Conservation (phyloP, 2,797 vertebrate species). For the Sphaeramia orbicularis region DNA sequence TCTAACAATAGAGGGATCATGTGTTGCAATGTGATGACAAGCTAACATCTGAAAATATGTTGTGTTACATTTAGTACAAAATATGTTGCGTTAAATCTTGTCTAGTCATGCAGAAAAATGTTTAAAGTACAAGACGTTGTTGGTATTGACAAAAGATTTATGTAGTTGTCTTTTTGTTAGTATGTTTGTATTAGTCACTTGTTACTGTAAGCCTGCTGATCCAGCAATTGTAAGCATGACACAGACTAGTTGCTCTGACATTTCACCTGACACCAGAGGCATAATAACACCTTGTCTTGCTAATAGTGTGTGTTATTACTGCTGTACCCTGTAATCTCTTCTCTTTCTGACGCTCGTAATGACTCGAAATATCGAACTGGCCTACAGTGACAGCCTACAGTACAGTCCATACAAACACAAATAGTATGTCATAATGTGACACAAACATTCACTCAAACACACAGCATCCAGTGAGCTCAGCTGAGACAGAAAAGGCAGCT, state of each 20-base stretch:
- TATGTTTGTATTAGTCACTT: slow-evolving; percentile 62
- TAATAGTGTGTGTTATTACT: slow-evolving; percentile 83
- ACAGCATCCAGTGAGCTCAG: slow-evolving; percentile 59
- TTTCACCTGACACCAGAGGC: slow-evolving; percentile 78
- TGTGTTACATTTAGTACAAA: neutral
- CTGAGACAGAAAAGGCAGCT: slow-evolving; percentile 45
- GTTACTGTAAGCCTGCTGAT: slow-evolving; percentile 69
- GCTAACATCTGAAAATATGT: slow-evolving; percentile 35
- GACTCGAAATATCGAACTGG: slow-evolving; percentile 75
- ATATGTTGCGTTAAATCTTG: neutral
- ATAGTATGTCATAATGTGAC: slow-evolving; percentile 66
- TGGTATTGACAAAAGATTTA: slow-evolving; percentile 34
- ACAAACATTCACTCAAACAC: slow-evolving; percentile 30
- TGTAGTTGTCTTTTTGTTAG: slow-evolving; percentile 30
- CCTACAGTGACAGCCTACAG: slow-evolving; percentile 49
- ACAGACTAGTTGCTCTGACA: slow-evolving; percentile 70
- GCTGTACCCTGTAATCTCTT: slow-evolving; percentile 81
- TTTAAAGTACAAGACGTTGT: neutral
- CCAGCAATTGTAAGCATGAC: slow-evolving; percentile 67
- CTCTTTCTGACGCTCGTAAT: slow-evolving; percentile 76
- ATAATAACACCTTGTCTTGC: slow-evolving; percentile 84
- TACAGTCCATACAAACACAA: slow-evolving; percentile 61
- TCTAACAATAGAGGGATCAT: slow-evolving; percentile 52
- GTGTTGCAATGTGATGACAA: slow-evolving; percentile 46
- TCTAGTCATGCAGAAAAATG: neutral